Conservation (phyloP, 1,140 invertebrate species). For the Drosophila dunni region DNA sequence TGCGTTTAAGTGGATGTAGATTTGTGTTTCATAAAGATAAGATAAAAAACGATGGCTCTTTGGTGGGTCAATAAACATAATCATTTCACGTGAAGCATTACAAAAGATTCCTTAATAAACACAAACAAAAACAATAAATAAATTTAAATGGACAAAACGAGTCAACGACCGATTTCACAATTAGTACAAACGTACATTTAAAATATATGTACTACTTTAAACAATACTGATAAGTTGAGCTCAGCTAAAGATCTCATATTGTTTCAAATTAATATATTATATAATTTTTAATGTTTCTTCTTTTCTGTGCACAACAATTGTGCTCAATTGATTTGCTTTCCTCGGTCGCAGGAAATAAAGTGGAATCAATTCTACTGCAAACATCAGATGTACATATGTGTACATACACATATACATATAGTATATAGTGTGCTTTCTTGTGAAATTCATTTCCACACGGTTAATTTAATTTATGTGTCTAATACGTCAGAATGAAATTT, state of each 20-base stretch:
- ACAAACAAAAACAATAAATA: slow-evolving; percentile 5
- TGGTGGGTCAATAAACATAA: slow-evolving; percentile 1
- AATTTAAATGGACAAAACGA: neutral
- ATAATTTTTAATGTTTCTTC: neutral
- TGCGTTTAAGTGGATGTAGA: neutral
- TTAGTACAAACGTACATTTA: neutral
- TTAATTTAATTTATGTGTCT: neutral
- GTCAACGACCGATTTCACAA: slow-evolving; percentile 31
- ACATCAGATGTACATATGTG: neutral
- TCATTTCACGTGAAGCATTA: slow-evolving; percentile 4
- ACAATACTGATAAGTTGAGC: slow-evolving; percentile 26
- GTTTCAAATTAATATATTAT: slow-evolving; percentile 1
- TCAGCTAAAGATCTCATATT: slow-evolving; percentile 17
- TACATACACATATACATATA: neutral
- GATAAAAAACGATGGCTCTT: neutral
- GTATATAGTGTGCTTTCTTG: neutral
- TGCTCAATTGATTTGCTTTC: slow-evolving; percentile 34
- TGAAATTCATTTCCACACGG: slow-evolving; percentile 5
- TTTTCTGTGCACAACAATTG: slow-evolving; percentile 14
- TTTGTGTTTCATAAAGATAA: neutral
- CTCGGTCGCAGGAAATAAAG: slow-evolving; percentile 16
- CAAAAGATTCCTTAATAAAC: slow-evolving; percentile 10
- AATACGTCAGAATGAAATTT: neutral
- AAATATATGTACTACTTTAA: neutral
- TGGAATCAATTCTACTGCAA: slow-evolving; percentile 21